These are phyloP conservation scores for Xylophagus ater DNA, from an alignment of 2,888 invertebrate species.

Conservation along the genomic window DNA sequence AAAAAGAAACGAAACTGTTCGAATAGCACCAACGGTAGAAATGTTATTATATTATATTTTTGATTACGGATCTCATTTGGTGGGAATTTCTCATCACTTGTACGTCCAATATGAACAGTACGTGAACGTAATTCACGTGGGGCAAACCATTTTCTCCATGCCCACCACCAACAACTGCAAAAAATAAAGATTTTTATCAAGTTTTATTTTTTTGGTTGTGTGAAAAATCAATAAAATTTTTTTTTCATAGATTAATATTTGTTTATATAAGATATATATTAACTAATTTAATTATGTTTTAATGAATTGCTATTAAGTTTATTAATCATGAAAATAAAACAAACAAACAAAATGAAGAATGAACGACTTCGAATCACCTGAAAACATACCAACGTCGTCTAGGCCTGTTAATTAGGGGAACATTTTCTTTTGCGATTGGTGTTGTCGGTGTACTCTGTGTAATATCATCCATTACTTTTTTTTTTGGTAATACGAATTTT, in stretches of 20 bases:
- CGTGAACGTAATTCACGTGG: slow-evolving; percentile 64
- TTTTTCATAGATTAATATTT: slow-evolving; percentile 3
- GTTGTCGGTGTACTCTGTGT: slow-evolving; percentile 43
- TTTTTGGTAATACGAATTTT: background rate
- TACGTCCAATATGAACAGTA: slow-evolving; percentile 64
- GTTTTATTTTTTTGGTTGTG: background rate
- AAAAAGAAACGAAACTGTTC: slow-evolving; percentile 99
- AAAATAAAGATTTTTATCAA: slow-evolving; percentile 1
- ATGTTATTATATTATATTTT: slow-evolving; percentile 91
- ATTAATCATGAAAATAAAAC: background rate
- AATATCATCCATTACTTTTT: slow-evolving; percentile 33
- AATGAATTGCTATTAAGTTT: background rate
- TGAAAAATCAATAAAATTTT: background rate
- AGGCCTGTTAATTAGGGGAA: slow-evolving; percentile 55
- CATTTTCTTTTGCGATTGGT: slow-evolving; percentile 52
- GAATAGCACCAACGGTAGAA: slow-evolving; percentile 83
- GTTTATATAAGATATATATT: background rate
- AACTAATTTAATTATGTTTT: background rate
- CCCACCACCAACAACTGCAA: slow-evolving; percentile 64
- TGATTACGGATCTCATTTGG: slow-evolving; percentile 95
- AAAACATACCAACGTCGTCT: slow-evolving; percentile 48
- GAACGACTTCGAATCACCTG: slow-evolving; percentile 40
- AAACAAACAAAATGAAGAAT: slow-evolving; percentile 7
- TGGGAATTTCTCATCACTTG: slow-evolving; percentile 74
- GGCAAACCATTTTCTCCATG: slow-evolving; percentile 61